Evolutionary conservation across 2,797 vertebrate species (phyloP).

Genomic region (Argyrosomus regius): DNA sequence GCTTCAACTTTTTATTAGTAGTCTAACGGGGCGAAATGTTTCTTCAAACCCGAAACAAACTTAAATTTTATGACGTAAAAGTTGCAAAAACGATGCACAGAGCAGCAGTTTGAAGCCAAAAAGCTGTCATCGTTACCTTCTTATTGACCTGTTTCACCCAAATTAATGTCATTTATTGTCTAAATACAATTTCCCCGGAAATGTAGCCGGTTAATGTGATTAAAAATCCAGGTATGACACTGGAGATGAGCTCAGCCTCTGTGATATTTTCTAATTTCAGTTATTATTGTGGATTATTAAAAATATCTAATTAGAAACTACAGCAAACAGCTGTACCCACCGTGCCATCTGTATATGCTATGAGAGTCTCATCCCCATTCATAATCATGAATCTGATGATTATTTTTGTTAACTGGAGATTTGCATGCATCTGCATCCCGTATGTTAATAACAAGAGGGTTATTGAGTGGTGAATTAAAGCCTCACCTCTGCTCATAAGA

Average conservation of each 20-base stretch:
- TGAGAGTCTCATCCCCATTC: slow-evolving; percentile 24
- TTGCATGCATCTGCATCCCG: slow-evolving; percentile 54
- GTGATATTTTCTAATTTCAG: background rate
- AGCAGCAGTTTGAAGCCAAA: background rate
- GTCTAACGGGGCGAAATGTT: background rate
- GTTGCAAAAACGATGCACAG: background rate
- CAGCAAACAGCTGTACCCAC: slow-evolving; percentile 5
- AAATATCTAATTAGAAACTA: background rate
- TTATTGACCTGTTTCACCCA: slow-evolving; percentile 3
- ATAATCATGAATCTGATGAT: slow-evolving; percentile 46
- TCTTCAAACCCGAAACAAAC: background rate
- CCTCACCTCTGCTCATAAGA: slow-evolving; percentile 6
- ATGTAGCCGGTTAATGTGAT: slow-evolving; percentile 18
- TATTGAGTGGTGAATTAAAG: slow-evolving; percentile 30
- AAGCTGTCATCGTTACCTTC: background rate
- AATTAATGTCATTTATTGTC: slow-evolving; percentile 13
- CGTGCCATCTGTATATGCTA: slow-evolving; percentile 26
- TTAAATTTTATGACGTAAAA: background rate
- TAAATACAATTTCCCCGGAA: background rate
- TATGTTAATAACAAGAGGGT: slow-evolving; percentile 34
- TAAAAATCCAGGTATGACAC: background rate
- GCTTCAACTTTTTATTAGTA: background rate
- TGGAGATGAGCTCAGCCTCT: background rate
- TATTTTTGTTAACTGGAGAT: slow-evolving; percentile 57
- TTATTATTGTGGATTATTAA: too few species aligned